Evolutionary conservation across 2,888 invertebrate species (phyloP).

Genomic region (Nomada flava): DNA sequence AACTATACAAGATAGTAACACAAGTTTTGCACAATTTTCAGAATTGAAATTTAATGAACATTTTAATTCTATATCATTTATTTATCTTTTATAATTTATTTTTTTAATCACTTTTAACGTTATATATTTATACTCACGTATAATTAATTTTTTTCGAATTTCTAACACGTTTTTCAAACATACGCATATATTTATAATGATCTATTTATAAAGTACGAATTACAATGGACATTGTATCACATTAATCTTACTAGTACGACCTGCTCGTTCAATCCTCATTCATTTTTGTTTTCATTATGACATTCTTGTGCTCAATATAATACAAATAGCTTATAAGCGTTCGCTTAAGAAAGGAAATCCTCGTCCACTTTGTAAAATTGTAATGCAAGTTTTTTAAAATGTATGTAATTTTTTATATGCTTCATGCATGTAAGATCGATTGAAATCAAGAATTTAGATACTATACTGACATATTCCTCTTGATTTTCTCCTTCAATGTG

Average conservation of each 20-base stretch:
- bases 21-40: slow-evolving; percentile 38
- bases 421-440: background rate
- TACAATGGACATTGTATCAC: slow-evolving; percentile 79
- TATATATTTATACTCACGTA: slow-evolving; percentile 34
- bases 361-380: slow-evolving; percentile 51
- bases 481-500: slow-evolving; percentile 23
- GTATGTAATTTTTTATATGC: slow-evolving; percentile 16
- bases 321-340: slow-evolving; percentile 37
- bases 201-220: slow-evolving; percentile 61
- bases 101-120: slow-evolving; percentile 36
- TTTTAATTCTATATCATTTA: slow-evolving; percentile 46
- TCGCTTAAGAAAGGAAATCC: slow-evolving; percentile 35
- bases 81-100: slow-evolving; percentile 40
- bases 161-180: slow-evolving; percentile 38
- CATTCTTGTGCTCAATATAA: slow-evolving; percentile 42
- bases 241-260: slow-evolving; percentile 75
- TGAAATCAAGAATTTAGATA: slow-evolving; percentile 44
- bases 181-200: slow-evolving; percentile 45
- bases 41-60: slow-evolving; percentile 36
- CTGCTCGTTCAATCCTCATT: slow-evolving; percentile 42
- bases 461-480: slow-evolving; percentile 42
- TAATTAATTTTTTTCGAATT: slow-evolving; percentile 28
- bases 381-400: slow-evolving; percentile 25
- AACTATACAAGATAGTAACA: slow-evolving; percentile 47
- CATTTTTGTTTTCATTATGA: slow-evolving; percentile 30